phyloP scores from a whole-genome alignment of 2,113 vertebrate genomes.

The Tricholaema leucomelas region DNA sequence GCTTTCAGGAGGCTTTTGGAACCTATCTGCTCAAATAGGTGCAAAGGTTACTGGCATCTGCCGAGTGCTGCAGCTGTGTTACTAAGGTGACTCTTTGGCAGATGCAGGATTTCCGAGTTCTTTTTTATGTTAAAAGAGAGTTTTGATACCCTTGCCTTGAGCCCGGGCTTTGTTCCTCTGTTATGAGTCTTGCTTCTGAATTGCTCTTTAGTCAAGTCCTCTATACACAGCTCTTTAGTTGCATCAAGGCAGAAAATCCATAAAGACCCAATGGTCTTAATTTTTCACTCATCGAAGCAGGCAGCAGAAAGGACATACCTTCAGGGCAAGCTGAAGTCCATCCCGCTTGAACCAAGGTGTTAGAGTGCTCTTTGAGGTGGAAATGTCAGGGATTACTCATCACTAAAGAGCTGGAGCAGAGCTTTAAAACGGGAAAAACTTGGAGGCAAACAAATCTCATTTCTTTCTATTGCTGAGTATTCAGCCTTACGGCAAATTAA shows the following conservation, averaged over 20 bases:
- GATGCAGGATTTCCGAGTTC: neutral
- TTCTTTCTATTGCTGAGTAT: neutral
- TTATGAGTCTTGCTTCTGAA: neutral
- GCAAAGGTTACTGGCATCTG: neutral
- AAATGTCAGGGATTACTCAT: neutral
- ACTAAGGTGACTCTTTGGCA: neutral
- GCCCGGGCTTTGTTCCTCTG: neutral
- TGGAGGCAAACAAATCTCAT: neutral
- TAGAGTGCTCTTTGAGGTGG: neutral
- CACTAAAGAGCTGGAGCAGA: neutral
- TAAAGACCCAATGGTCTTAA: neutral
- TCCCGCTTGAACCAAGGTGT: neutral
- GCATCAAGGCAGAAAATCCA: neutral
- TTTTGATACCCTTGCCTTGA: neutral
- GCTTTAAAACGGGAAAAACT: neutral
- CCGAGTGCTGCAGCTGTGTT: neutral
- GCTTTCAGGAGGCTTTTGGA: neutral
- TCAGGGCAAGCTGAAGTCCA: neutral
- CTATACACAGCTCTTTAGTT: neutral
- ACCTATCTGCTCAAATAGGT: neutral
- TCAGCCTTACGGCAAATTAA: constrained; percentile 14
- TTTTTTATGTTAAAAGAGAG: neutral
- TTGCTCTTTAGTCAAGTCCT: neutral
- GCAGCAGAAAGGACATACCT: too few species aligned
- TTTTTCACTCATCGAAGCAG: neutral